A percentile compares a stretch with the other conserved stretches of the same genome.
Evolutionary conservation across 92 coral and sea anemone species (phyloP).

Genomic region (Porites lobata): DNA sequence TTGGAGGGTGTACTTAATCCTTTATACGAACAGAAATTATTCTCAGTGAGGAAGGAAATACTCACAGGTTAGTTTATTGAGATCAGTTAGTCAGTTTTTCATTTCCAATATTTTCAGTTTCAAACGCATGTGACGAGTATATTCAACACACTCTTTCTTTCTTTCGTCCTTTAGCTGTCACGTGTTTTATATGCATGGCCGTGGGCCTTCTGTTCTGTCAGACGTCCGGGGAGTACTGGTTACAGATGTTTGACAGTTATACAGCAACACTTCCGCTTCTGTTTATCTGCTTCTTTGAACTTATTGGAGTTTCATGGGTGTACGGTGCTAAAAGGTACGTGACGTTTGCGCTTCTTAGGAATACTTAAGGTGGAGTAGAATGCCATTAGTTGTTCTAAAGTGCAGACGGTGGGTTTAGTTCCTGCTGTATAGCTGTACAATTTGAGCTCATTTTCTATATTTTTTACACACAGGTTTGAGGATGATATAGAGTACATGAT

Average conservation of each 20-base stretch:
- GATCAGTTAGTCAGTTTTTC: background rate
- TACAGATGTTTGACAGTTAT: constrained; percentile 85
- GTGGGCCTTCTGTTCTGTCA: constrained; percentile 89
- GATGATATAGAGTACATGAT: constrained; percentile 89
- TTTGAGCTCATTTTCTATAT: background rate
- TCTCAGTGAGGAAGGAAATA: constrained; percentile 83
- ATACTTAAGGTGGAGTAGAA: background rate
- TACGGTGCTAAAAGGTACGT: constrained; percentile 85
- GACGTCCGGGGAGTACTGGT: constrained; percentile 93
- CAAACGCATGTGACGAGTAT: too few relatives aligned
- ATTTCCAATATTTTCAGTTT: too few relatives aligned
- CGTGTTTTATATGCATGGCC: constrained; percentile 63
- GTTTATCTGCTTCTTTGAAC: constrained; percentile 77
- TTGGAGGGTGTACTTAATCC: constrained; percentile 92
- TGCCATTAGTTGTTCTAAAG: too few relatives aligned
- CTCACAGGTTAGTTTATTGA: constrained; percentile 68
- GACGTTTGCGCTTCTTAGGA: too few relatives aligned
- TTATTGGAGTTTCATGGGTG: constrained; percentile 81
- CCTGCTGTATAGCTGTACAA: too few relatives aligned
- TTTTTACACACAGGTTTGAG: constrained; percentile 67
- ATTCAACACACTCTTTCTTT: background rate
- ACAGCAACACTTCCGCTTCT: constrained; percentile 83
- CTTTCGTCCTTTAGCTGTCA: constrained; percentile 50
- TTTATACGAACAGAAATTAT: constrained; percentile 74
- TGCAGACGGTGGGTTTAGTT: too few relatives aligned